These are phyloP conservation scores for Micromussa lordhowensis DNA, from an alignment of 92 coral and sea anemone genomes.

Conservation along the genomic window DNA sequence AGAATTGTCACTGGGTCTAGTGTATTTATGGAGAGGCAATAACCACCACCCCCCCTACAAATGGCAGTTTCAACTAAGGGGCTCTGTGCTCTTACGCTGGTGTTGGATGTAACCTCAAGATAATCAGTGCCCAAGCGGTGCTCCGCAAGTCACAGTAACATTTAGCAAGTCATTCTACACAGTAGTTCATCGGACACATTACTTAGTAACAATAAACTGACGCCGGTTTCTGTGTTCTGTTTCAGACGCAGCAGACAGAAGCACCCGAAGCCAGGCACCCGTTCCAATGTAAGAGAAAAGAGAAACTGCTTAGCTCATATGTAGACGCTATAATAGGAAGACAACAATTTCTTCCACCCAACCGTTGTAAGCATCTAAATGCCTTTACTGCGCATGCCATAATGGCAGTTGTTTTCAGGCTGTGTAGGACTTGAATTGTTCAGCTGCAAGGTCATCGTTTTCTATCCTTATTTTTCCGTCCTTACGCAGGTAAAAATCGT, in stretches of 20 bases:
- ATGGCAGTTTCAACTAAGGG: no score
- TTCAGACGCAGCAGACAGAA: constrained; percentile 51
- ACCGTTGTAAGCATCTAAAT: no score
- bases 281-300: constrained; percentile 43
- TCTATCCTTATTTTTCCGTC: not conserved
- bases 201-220: not conserved
- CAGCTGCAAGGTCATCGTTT: not conserved
- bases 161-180: not conserved
- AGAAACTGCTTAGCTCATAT: not conserved
- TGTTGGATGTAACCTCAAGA: not conserved
- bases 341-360: no score
- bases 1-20: no score
- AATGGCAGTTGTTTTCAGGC: no score
- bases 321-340: not conserved
- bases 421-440: not conserved
- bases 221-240: not conserved
- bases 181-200: not conserved
- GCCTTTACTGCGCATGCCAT: no score
- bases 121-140: not conserved
- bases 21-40: no score
- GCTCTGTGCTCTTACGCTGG: no score
- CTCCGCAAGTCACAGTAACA: not conserved
- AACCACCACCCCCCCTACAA: no score
- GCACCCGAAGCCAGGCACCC: constrained; percentile 62
- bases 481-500: not conserved